A percentile compares a stretch with the other conserved stretches of the same genome.
Conservation (phyloP, 2,797 vertebrate species). For the Molossus molossus region DNA sequence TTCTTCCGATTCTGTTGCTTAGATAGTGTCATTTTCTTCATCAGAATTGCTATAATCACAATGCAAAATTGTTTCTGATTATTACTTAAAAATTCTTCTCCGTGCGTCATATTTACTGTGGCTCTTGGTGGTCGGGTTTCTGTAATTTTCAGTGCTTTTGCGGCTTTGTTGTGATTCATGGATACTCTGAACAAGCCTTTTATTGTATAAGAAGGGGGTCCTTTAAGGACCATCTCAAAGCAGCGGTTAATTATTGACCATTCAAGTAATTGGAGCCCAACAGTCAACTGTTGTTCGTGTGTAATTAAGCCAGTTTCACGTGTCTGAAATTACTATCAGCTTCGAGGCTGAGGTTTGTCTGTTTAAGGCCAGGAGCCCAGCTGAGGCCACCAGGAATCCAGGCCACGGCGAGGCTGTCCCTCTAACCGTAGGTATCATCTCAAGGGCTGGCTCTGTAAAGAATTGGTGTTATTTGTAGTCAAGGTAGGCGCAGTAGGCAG, state of each 20-base stretch:
- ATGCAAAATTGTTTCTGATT: slow-evolving; percentile 25
- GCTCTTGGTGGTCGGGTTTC: slow-evolving; percentile 32
- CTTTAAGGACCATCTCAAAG: slow-evolving; percentile 58
- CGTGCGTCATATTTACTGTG: neutral
- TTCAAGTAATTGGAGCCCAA: slow-evolving; percentile 73
- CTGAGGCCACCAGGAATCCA: neutral
- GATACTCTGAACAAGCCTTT: slow-evolving; percentile 32
- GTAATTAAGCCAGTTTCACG: slow-evolving; percentile 75
- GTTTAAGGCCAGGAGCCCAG: neutral
- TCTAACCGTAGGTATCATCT: slow-evolving; percentile 8
- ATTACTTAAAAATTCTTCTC: neutral
- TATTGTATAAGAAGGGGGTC: neutral
- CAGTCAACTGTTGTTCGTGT: slow-evolving; percentile 80
- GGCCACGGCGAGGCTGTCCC: neutral
- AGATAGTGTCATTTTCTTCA: neutral
- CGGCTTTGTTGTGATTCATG: neutral
- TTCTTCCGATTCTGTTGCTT: neutral
- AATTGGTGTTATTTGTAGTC: slow-evolving; percentile 74
- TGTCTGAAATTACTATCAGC: slow-evolving; percentile 73
- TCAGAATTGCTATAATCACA: slow-evolving; percentile 16
- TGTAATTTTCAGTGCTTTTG: slow-evolving; percentile 47
- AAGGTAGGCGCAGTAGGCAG: slow-evolving; percentile 72
- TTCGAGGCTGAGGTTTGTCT: slow-evolving; percentile 75
- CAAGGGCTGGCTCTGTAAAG: slow-evolving; percentile 64
- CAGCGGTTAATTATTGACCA: slow-evolving; percentile 58